Percentiles rank a stretch among this genome's conserved stretches.
Evolutionary conservation across 2,888 invertebrate species (phyloP).

Genomic region (Melinaea marsaeus): DNA sequence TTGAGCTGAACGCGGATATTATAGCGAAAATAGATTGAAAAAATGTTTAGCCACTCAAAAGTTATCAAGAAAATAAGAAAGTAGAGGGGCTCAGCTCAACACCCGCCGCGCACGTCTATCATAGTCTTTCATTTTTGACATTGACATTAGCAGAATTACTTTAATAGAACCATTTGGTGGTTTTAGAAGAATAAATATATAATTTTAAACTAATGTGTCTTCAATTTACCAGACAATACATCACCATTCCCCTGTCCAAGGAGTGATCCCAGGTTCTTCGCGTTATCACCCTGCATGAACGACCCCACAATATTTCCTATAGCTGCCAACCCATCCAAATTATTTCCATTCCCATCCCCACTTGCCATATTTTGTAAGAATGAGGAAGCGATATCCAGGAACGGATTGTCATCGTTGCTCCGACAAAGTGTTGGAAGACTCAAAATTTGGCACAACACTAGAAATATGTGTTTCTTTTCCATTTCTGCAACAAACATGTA

Average conservation of each 20-base stretch:
- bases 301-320: constrained; percentile 82
- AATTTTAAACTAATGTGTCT: too few species aligned
- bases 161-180: too few species aligned
- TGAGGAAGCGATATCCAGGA: constrained; percentile 83
- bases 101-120: too few species aligned
- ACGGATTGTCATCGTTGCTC: constrained; percentile 74
- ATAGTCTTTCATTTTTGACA: too few species aligned
- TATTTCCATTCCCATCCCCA: constrained; percentile 46
- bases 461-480: constrained; percentile 47
- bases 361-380: constrained; percentile 80
- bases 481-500: constrained; percentile 40
- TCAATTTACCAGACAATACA: constrained; percentile 62
- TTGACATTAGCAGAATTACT: too few species aligned
- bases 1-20: too few species aligned
- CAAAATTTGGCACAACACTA: constrained; percentile 46
- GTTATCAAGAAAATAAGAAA: too few species aligned
- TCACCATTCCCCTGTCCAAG: constrained; percentile 64
- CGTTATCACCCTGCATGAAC: constrained; percentile 83
- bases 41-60: too few species aligned
- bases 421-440: constrained; percentile 50
- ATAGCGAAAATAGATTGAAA: too few species aligned
- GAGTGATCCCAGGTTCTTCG: constrained; percentile 72
- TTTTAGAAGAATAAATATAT: too few species aligned
- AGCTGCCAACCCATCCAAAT: constrained; percentile 71
- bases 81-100: too few species aligned